A percentile compares a stretch with the other conserved stretches of the same genome.
These are phyloP conservation scores for Calephelis perditalis DNA, from an alignment of 2,888 invertebrate species.

Conservation along the genomic window DNA sequence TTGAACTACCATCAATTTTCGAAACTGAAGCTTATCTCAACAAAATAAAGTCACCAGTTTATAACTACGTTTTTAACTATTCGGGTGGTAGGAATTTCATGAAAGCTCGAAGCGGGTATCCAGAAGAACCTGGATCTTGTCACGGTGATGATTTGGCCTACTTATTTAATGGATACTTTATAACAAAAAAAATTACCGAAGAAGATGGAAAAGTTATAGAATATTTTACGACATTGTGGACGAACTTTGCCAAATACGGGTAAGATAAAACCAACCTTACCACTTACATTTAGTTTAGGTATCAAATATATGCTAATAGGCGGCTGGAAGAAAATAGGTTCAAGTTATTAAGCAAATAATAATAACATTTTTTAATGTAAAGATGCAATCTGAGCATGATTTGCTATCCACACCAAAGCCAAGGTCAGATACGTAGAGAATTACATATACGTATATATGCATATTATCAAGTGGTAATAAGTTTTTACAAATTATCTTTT, in stretches of 20 bases:
- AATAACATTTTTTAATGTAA: no score
- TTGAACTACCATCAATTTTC: slow-evolving; percentile 55
- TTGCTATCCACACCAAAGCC: no score
- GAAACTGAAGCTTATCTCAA: slow-evolving; percentile 44
- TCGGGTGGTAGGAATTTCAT: slow-evolving; percentile 54
- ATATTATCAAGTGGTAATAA: no score
- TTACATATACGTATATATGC: background rate
- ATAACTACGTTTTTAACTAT: slow-evolving; percentile 60
- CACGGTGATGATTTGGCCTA: slow-evolving; percentile 66
- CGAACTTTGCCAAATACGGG: slow-evolving; percentile 66
- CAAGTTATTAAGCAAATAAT: no score
- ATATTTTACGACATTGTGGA: slow-evolving; percentile 58
- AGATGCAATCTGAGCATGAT: no score
- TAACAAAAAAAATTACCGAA: slow-evolving; percentile 45
- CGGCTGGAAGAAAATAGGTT: no score
- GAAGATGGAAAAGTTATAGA: slow-evolving; percentile 49
- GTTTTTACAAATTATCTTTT: no score
- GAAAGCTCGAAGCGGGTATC: slow-evolving; percentile 43
- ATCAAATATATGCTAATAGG: background rate
- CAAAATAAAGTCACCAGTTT: slow-evolving; percentile 41
- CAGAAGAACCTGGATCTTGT: slow-evolving; percentile 46
- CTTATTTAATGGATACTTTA: slow-evolving; percentile 48
- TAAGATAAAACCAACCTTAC: slow-evolving; percentile 28
- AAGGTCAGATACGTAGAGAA: no score
- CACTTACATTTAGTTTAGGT: background rate